Evolutionary conservation across 2,888 invertebrate genomes (phyloP), one percentile per base, ranked within the genome.

Genomic region (Andricus quercusramuli): DNA sequence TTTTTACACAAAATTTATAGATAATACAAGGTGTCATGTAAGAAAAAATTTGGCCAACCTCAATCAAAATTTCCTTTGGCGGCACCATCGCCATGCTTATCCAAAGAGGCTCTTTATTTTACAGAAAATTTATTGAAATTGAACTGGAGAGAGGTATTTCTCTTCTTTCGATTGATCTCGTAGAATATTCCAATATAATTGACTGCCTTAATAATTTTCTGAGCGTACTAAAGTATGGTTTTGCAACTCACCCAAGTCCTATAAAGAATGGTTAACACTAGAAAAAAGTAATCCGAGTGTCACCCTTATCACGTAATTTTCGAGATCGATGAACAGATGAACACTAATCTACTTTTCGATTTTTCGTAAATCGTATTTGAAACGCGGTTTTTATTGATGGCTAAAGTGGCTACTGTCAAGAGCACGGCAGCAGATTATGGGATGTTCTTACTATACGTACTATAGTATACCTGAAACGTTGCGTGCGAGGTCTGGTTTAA

Each of bases 401-500:
- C 79, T 82, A 80, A 86, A 88, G 80, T 80, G 79, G 51, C 25
- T 25, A 41, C n/a, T 17, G 41, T 44, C 25, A 78, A 68, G 41
- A 77, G 65, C 37, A 78, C 79, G 79, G 83, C 86, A 90, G 89
- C 89, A 89, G 89, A 90, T 90, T 89, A 90, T 84, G 85, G 76
- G 80, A 78, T 82, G 81, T 78, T 82, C 83, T 86, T 85, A 85
- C 17, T 68, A 41, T 68, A 68, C 83, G 85, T 85, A 85, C 25
- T 68, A 41, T 68, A 68, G 11, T 47, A 74, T 88, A 88, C 88
- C 89, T 87, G 88, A 91, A 89, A 90, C 86, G 90, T 84, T 86
- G 88, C 91, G 90, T 87, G 88, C 88, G 89, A 91, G 88, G 91
- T 91, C 91, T 90, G 88, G 87, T 88, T 89, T 86, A 89, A 90